Evolutionary conservation across 2,888 invertebrate species (phyloP), one percentile per base, ranked within the genome.

Genomic region (Agonum fuliginosum): DNA sequence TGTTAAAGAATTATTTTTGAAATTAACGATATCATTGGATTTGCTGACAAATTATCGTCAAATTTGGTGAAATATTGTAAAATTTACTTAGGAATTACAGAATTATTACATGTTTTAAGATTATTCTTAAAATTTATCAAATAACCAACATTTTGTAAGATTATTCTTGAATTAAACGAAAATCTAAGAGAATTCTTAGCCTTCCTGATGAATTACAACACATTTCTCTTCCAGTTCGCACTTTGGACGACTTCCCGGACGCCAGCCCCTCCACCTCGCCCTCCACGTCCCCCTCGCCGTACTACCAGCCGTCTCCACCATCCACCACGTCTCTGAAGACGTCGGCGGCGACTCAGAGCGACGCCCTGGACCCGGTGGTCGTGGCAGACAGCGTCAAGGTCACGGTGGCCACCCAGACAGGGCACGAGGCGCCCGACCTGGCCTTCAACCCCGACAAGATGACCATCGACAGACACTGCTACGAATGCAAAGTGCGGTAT

Each of bases 401-500:
- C 79, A 95, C 95, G 30, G 95, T 95, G 8, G 95, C 95, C 10
- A 95, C 95, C 2, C 95, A 96, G 87, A 96, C 95, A 0, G 95
- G 95, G 22, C 94, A 95, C 83, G 93, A 93, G 84, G 91, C 92
- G 1, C 91, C 94, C 0, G 91, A 93, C 80, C 89, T 90, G 5
- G 87, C 88, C 17, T 93, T 92, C 84, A 90, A 91, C 81, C 89
- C 91, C 48, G 92, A 93, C 80, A 93, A 94, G 84, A 91, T 95
- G 88, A 91, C 93, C 8, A 87, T 93, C 8, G 97, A 97, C 85
- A 93, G 93, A 41, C 93, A 96, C 85, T 98, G 98, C 88, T 94
- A 95, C 86, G 96, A 97, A 87, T 98, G 98, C 87, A 95, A 95
- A 87, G 94, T 96, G 78, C 91, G 95, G 79, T 97, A 96, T 88